phyloP scores from a whole-genome alignment of 1,140 invertebrate genomes.

The Sarcophaga bullata region DNA sequence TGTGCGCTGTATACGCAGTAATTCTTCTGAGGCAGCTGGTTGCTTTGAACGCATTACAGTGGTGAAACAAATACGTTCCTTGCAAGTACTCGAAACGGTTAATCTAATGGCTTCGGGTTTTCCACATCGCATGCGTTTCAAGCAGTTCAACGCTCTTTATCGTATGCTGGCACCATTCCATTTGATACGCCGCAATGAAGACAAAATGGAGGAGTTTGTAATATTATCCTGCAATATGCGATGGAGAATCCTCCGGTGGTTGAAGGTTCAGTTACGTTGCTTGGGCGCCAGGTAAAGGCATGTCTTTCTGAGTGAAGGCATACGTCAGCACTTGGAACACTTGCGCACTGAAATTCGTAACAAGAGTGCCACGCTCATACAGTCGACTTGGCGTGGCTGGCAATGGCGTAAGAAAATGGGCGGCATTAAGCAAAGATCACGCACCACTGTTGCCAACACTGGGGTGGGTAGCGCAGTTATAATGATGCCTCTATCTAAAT shows the following conservation, averaged over 20 bases:
- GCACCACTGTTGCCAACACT: not conserved
- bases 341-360: constrained; percentile 80
- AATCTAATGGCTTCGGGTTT: constrained; percentile 94
- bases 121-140: constrained; percentile 94
- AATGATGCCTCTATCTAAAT: constrained; percentile 46
- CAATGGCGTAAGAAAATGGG: constrained; percentile 77
- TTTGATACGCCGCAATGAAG: constrained; percentile 78
- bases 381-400: constrained; percentile 86
- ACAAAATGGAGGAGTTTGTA: constrained; percentile 82
- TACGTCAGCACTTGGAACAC: constrained; percentile 87
- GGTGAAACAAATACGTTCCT: constrained; percentile 83
- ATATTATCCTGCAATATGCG: constrained; percentile 78
- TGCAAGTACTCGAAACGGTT: constrained; percentile 94
- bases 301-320: constrained; percentile 93
- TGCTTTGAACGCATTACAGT: constrained; percentile 84
- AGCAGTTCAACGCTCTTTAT: constrained; percentile 90
- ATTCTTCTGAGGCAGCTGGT: constrained; percentile 79
- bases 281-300: constrained; percentile 90
- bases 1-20: constrained; percentile 89
- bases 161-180: constrained; percentile 82
- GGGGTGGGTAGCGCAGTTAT: constrained; percentile 26
- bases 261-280: constrained; percentile 62
- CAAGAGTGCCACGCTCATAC: constrained; percentile 80
- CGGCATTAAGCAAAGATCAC: constrained; percentile 65
- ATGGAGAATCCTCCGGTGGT: constrained; percentile 63